Conservation (phyloP, 1,140 invertebrate species). For the Probaryconus sp. region DNA sequence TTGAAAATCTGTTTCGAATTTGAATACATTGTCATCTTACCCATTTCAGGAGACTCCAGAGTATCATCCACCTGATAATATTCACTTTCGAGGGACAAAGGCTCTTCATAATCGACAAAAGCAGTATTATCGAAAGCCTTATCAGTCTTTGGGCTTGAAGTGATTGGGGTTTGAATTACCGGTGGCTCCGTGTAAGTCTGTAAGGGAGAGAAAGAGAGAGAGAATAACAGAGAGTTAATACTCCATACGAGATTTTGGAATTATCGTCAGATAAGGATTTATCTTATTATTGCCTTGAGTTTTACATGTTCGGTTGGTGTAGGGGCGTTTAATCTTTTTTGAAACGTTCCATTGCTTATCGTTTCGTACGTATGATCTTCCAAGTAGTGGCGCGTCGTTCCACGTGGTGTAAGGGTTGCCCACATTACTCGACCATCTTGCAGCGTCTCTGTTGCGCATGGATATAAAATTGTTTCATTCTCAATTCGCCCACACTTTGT, state of each 20-base stretch:
- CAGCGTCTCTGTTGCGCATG: constrained; percentile 74
- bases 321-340: constrained; percentile 65
- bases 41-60: constrained; percentile 70
- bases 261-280: constrained; percentile 34
- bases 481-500: constrained; percentile 71
- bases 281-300: constrained; percentile 74
- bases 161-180: constrained; percentile 60
- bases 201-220: no score
- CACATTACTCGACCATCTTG: constrained; percentile 86
- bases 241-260: not conserved
- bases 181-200: constrained; percentile 74
- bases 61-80: constrained; percentile 83
- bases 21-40: constrained; percentile 59
- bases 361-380: constrained; percentile 88
- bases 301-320: constrained; percentile 76
- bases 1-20: no score
- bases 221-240: constrained; percentile 28
- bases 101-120: constrained; percentile 86
- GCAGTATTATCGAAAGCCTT: constrained; percentile 84
- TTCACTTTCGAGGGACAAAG: constrained; percentile 84
- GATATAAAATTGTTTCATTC: constrained; percentile 79
- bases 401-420: constrained; percentile 89
- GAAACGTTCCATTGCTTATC: constrained; percentile 79
- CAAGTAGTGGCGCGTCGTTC: constrained; percentile 81
- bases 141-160: constrained; percentile 68